Evolutionary conservation across 1,140 invertebrate genomes (phyloP), one percentile per base, ranked within the genome.

Genomic region (Lithobius niger): DNA sequence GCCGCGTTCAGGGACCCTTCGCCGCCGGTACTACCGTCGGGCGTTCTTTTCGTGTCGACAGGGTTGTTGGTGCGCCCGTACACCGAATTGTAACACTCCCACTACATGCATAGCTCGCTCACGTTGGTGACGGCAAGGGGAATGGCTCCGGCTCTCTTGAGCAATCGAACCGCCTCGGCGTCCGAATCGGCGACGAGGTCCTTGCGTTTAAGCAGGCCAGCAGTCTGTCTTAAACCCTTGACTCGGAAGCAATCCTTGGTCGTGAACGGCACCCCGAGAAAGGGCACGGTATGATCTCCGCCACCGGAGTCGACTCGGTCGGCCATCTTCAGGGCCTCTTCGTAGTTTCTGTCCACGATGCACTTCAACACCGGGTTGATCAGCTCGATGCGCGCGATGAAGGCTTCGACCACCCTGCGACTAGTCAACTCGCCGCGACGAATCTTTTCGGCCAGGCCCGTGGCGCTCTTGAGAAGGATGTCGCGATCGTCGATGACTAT

Each of bases 1-100:
- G 87, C 79, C 3, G 86, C 76, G n/a, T 87, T 70, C 1, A 84
- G 60, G 1, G 82, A 80, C 10, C 59, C 66, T 51, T 68, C 70
- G 25, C 69, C 71, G 22, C 83, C 83, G 0, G 83, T 85, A 1
- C 82, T 84, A n/a, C 87, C 87, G 0, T 84, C 90, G n/a, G 86
- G 82, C 58, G 86, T 91, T 53, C 85, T 76, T 1, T 80, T 84
- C 0, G 80, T 82, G 59, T 95, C 82, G 66, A 96, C 95, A 0
- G 93, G 88, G 72, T 97, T 97, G 25, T 79, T 81, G 0, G 88
- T 87, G 28, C 71, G 66, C 1, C 90, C 94, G 64, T 93, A 86
- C 3, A 97, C 73, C n/a, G 77, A 81, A 69, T 97, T 97, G 45
- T 78, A n/a, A n/a, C n/a, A n/a, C n/a, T n/a, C n/a, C n/a, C n/a